phyloP scores from a whole-genome alignment of 2,797 vertebrate genomes.

The Alexandromys oeconomus region DNA sequence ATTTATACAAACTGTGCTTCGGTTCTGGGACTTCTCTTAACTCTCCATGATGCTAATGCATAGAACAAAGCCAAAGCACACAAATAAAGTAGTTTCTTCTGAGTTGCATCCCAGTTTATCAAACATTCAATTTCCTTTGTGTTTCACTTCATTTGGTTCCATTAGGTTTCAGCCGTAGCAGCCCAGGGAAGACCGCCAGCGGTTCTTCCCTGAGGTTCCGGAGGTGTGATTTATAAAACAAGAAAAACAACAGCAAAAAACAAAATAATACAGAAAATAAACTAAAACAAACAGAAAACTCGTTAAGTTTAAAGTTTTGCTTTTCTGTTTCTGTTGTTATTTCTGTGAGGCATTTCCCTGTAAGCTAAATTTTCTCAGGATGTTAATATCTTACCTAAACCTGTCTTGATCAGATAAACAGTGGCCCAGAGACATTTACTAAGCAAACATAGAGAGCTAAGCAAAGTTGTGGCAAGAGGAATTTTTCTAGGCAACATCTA shows the following conservation, averaged over 20 bases:
- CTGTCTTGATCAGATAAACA: conserved; percentile 38
- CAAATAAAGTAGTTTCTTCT: conserved; percentile 26
- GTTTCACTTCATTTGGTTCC: conserved; percentile 16
- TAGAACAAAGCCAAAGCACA: background rate
- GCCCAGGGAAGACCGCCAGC: conserved; percentile 17
- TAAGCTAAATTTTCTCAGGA: conserved; percentile 56
- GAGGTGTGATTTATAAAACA: conserved; percentile 70
- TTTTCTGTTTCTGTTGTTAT: background rate
- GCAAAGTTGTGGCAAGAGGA: background rate
- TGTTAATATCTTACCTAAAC: conserved; percentile 43
- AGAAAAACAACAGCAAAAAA: background rate
- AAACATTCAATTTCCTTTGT: conserved; percentile 39
- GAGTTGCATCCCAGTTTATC: background rate
- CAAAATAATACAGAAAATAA: background rate
- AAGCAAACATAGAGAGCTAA: conserved; percentile 30
- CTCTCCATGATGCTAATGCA: background rate
- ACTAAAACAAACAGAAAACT: background rate
- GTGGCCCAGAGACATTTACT: conserved; percentile 29
- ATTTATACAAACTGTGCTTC: background rate
- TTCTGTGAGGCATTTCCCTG: conserved; percentile 56
- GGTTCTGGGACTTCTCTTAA: background rate
- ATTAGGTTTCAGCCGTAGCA: background rate
- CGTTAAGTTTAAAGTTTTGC: conserved; percentile 61
- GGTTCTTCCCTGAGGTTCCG: background rate
- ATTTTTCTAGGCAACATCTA: conserved; percentile 3